Conservation (phyloP, 2,113 vertebrate genomes). For the Anhinga anhinga region DNA sequence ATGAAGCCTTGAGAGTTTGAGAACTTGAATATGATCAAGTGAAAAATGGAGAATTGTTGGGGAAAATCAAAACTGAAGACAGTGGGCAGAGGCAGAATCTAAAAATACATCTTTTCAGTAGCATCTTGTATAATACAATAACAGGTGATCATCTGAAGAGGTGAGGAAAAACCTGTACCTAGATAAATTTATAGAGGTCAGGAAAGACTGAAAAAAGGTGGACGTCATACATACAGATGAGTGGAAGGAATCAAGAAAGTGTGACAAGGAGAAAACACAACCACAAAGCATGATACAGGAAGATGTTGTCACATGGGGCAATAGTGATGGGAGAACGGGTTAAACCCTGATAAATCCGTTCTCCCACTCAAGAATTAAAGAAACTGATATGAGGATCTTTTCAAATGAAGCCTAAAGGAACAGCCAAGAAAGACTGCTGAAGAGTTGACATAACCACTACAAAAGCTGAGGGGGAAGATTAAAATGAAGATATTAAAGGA, state of each 20-base stretch:
- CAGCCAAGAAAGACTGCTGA: neutral
- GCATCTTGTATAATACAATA: neutral
- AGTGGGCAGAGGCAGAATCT: neutral
- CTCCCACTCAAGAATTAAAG: neutral
- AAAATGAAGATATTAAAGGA: neutral
- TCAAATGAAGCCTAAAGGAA: neutral
- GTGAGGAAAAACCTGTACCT: neutral
- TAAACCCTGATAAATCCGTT: neutral
- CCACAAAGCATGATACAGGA: neutral
- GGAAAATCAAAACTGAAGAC: neutral
- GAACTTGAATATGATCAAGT: neutral
- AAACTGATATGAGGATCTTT: neutral
- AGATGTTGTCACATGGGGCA: neutral
- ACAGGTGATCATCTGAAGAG: neutral
- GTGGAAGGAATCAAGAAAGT: neutral
- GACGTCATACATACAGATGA: neutral
- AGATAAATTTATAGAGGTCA: neutral
- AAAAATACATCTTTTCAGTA: neutral
- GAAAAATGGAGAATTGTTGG: neutral
- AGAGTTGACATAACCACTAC: neutral
- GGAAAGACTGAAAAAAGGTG: neutral
- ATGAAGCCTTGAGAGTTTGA: neutral
- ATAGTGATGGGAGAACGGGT: neutral
- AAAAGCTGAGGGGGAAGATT: neutral
- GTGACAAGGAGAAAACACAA: neutral